Conservation (phyloP, 2,888 invertebrate species). For the Plagodis dolabraria region DNA sequence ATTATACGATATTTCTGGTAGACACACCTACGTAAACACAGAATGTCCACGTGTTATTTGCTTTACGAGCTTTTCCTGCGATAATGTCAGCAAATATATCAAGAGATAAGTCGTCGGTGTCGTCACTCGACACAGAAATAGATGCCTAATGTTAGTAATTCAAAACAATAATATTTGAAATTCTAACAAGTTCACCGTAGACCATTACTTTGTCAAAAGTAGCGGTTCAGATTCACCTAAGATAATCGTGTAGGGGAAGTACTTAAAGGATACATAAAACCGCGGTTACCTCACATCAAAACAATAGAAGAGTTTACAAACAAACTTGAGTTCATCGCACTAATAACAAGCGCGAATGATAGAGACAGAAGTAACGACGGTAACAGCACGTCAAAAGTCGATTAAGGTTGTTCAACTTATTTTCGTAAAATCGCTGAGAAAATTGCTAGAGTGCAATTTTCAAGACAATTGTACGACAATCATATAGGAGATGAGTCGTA, state of each 20-base stretch:
- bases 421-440: conserved; percentile 56
- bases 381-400: conserved; percentile 49
- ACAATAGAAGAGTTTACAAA: conserved; percentile 68
- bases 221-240: conserved; percentile 23
- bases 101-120: conserved; percentile 6
- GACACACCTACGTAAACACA: conserved; percentile 50
- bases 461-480: conserved; percentile 48
- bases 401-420: conserved; percentile 74
- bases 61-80: conserved; percentile 28
- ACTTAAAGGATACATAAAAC: conserved; percentile 27
- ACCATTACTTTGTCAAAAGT: conserved; percentile 18
- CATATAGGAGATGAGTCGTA: conserved; percentile 33
- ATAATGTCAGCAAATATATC: conserved; percentile 21
- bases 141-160: conserved; percentile 7
- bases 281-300: conserved; percentile 28
- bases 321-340: conserved; percentile 64
- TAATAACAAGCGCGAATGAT: conserved; percentile 46
- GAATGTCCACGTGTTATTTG: conserved; percentile 41
- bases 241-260: conserved; percentile 10
- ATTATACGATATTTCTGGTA: conserved; percentile 28
- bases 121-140: not conserved
- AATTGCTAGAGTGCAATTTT: conserved; percentile 61
- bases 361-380: conserved; percentile 50
- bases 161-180: too few species aligned
- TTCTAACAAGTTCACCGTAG: not conserved